Base-by-base conservation (phyloP, 2,888 invertebrate species). In the Amphipyra tragopoginis region DNA sequence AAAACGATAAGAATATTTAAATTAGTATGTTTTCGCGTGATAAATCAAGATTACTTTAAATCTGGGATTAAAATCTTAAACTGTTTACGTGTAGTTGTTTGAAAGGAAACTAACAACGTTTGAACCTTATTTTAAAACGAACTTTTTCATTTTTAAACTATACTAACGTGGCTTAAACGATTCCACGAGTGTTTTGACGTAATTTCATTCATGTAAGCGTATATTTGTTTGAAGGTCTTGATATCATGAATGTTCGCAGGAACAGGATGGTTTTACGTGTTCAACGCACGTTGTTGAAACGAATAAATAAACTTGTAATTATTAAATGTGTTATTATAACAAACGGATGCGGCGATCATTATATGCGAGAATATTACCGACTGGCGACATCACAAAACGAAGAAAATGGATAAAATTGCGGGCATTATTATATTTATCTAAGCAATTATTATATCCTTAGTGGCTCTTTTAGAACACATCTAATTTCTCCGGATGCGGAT, bases 191-290 rank as follows among this genome's bases (percentile, higher is more conserved):
- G 6, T 36, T n/a, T 26, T 21, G 15, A 52, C 44, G 36, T 50
- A 45, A 62, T 62, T 67, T 64, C 60, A 71, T 71, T 67, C 60
- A 77, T 55, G 33, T 62, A 63, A 65, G 9, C 45, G 29, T 51
- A 26, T 47, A 43, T 55, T 56, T 43, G 34, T 44, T 47, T 50
- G 58, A 53, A 61, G 51, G 43, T 55, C 53, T 54, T 51, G 13
- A 21, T 47, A 43, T 55, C 44, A 21, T 53, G 58, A 43, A 65
- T 45, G 36, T 38, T 43, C 39, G 40, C 34, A 50, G 43, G 40
- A 60, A 74, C 39, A 47, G 6, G 0, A 48, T 45, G n/a, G 44
- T 42, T 49, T 48, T 45, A 61, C 45, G 36, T 34, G 15, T 29
- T 49, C 44, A 38, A 11, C 8, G 38, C 33, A 56, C 33, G 11